Evolutionary conservation across 1,140 invertebrate species (phyloP).

Genomic region (Papilio polyxenes): DNA sequence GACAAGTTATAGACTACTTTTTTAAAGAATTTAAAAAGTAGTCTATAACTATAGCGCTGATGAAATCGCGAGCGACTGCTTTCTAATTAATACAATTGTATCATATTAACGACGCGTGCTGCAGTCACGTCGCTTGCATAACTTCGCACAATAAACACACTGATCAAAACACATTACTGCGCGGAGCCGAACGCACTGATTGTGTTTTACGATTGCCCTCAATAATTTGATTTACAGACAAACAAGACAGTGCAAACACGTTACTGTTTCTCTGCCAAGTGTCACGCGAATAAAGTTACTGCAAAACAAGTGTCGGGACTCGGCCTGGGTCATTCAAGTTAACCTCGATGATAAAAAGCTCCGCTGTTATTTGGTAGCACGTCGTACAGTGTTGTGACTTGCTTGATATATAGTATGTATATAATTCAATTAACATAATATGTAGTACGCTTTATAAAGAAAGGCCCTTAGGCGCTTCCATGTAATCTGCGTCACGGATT

Average conservation of each 20-base stretch:
- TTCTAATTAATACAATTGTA: no score
- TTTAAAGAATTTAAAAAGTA: no score
- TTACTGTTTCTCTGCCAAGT: slow-evolving; percentile 30
- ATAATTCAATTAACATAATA: neutral
- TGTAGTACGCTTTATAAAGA: no score
- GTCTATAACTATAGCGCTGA: no score
- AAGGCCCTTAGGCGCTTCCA: no score
- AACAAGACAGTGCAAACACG: slow-evolving; percentile 38
- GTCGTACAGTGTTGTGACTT: neutral
- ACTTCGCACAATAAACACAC: slow-evolving; percentile 36
- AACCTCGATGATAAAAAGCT: slow-evolving; percentile 32
- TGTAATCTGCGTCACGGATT: no score
- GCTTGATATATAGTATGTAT: neutral
- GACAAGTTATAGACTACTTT: no score
- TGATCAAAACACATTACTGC: slow-evolving; percentile 47
- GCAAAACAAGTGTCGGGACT: slow-evolving; percentile 17
- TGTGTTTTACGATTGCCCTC: slow-evolving; percentile 47
- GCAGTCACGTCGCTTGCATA: slow-evolving; percentile 14
- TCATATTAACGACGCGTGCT: neutral
- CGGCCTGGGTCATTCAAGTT: slow-evolving; percentile 29
- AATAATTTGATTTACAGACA: slow-evolving; percentile 46
- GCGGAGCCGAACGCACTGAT: slow-evolving; percentile 40
- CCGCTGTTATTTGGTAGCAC: neutral
- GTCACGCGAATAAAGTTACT: slow-evolving; percentile 39
- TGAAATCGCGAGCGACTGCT: no score